Percentiles rank a stretch among this genome's conserved stretches.
phyloP scores from a whole-genome alignment of 1,140 invertebrate species.

The Prorops nasuta region DNA sequence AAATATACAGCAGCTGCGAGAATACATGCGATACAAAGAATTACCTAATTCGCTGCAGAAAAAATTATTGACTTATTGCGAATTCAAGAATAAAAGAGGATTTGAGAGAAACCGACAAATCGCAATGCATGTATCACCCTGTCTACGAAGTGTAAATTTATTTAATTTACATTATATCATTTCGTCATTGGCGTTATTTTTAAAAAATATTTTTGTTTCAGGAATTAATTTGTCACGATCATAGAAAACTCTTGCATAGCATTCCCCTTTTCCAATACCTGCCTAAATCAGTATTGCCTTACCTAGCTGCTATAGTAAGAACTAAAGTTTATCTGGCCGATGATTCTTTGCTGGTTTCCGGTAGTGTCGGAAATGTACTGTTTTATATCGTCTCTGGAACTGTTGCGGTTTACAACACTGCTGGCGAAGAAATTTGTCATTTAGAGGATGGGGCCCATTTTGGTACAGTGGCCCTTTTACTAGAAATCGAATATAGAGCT shows the following conservation, averaged over 20 bases:
- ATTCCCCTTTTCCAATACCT: conserved; percentile 53
- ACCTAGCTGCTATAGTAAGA: conserved; percentile 44
- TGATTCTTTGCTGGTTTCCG: conserved; percentile 55
- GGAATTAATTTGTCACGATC: conserved; percentile 54
- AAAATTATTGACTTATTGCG: conserved; percentile 36
- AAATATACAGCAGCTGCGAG: conserved; percentile 37
- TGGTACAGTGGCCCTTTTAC: conserved; percentile 52
- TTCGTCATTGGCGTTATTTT: neutral
- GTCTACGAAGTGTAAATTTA: conserved; percentile 38
- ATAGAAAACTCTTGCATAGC: conserved; percentile 46
- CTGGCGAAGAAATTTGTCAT: conserved; percentile 47
- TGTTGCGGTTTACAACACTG: conserved; percentile 52
- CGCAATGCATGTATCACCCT: conserved; percentile 47
- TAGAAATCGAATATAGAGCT: conserved; percentile 54
- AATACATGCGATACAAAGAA: conserved; percentile 43
- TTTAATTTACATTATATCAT: neutral
- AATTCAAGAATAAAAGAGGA: conserved; percentile 49
- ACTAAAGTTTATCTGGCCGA: conserved; percentile 55
- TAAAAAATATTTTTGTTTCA: conserved; percentile 21
- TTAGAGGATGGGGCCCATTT: conserved; percentile 49
- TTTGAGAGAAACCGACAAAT: conserved; percentile 52
- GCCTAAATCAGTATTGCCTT: conserved; percentile 38
- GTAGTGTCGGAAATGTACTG: conserved; percentile 47
- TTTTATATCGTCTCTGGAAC: conserved; percentile 58
- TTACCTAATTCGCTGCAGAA: conserved; percentile 32